Conservation (phyloP, 2,888 invertebrate species). For the Corbicula japonica region DNA sequence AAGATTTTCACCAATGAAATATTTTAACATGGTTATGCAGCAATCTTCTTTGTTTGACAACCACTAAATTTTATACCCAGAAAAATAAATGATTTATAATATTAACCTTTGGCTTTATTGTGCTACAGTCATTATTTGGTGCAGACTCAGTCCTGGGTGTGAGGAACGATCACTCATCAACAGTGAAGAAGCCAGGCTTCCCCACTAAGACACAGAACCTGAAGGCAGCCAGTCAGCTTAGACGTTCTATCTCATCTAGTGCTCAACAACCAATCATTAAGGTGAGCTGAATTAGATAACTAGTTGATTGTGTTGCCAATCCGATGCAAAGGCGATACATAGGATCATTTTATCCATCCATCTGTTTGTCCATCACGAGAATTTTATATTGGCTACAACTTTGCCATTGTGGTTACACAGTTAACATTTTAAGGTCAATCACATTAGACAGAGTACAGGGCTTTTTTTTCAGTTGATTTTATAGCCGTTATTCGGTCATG, state of each 20-base stretch:
- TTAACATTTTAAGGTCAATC: neutral
- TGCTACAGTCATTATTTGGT: constrained; percentile 62
- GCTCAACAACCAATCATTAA: constrained; percentile 81
- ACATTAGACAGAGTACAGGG: neutral
- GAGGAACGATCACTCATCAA: constrained; percentile 88
- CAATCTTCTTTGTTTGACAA: neutral
- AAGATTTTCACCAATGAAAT: neutral
- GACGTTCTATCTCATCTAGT: constrained; percentile 87
- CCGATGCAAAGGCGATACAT: no score
- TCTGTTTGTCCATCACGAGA: neutral
- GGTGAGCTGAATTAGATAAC: constrained; percentile 72
- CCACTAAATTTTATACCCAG: neutral
- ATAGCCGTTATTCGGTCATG: no score
- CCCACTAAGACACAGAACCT: constrained; percentile 87
- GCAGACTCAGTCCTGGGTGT: constrained; percentile 82
- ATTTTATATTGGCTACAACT: neutral
- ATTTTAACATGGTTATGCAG: neutral
- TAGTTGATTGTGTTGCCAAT: no score
- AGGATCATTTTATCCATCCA: neutral
- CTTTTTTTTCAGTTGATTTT: neutral
- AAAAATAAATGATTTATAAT: neutral
- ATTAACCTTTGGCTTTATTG: neutral
- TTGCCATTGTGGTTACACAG: neutral
- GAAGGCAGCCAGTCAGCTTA: constrained; percentile 85
- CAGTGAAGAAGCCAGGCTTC: constrained; percentile 88